Conservation (phyloP, 1,140 invertebrate genomes). For the Meloidogyne floridensis region DNA sequence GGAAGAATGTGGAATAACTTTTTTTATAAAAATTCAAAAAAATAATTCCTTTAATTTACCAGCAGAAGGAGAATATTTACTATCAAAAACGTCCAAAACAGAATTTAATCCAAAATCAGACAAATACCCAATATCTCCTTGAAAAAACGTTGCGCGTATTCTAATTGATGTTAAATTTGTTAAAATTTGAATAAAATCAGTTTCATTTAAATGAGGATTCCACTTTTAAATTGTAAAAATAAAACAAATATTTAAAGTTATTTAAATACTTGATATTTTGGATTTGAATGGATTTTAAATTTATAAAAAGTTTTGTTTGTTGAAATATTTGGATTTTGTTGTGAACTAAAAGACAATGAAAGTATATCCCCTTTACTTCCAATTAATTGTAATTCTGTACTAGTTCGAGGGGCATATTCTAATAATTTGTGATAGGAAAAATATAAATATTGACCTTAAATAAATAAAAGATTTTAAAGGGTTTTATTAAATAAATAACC, state of each 20-base stretch:
- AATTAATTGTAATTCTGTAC: constrained; percentile 17
- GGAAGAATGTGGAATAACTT: neutral
- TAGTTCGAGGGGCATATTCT: neutral
- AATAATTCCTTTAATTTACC: too few relatives aligned
- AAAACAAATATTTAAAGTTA: neutral
- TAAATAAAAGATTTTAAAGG: neutral
- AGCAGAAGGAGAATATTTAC: neutral
- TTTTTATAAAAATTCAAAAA: neutral
- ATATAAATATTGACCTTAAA: constrained; percentile 79
- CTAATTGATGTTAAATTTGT: constrained; percentile 89
- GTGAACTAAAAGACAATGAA: constrained; percentile 79
- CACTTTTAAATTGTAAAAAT: constrained; percentile 76
- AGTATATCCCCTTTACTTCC: neutral
- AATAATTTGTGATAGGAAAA: constrained; percentile 81
- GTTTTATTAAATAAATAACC: neutral
- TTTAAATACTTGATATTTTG: neutral
- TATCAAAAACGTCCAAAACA: neutral
- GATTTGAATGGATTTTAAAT: neutral
- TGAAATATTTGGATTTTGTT: constrained; percentile 74
- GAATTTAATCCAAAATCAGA: constrained; percentile 52
- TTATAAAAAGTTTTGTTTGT: neutral
- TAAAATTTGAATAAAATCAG: constrained; percentile 85
- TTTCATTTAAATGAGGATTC: constrained; percentile 81
- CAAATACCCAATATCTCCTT: constrained; percentile 70
- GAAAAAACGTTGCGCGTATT: constrained; percentile 85